Evolutionary conservation across 2,888 invertebrate genomes (phyloP).

Genomic region (Cerastis rubricosa): DNA sequence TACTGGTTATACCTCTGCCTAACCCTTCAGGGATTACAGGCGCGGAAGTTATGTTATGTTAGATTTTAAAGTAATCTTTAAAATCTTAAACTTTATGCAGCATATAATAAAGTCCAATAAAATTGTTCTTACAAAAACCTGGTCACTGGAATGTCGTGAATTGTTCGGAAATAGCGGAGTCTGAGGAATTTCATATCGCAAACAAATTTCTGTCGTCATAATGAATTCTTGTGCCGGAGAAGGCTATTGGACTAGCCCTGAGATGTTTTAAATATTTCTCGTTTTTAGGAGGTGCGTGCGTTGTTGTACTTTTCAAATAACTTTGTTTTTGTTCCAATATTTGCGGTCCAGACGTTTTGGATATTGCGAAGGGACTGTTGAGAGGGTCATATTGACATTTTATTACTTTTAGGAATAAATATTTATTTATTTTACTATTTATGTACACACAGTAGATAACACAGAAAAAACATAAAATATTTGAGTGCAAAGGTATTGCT

Average conservation of each 20-base stretch:
- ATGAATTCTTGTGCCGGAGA: conserved; percentile 79
- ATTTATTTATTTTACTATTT: background rate
- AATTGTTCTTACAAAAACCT: conserved; percentile 63
- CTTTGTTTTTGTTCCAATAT: conserved; percentile 43
- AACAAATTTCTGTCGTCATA: conserved; percentile 82
- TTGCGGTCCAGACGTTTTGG: conserved; percentile 20
- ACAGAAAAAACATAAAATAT: no score
- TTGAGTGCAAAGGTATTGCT: no score
- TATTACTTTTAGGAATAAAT: background rate
- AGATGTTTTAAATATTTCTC: conserved; percentile 63
- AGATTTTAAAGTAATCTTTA: no score
- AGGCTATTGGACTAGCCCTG: conserved; percentile 63
- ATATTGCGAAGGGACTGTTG: background rate
- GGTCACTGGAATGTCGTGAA: conserved; percentile 70
- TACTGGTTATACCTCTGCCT: no score
- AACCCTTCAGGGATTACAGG: no score
- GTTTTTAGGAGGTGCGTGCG: conserved; percentile 58
- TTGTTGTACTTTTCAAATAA: conserved; percentile 47
- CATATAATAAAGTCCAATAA: conserved; percentile 39
- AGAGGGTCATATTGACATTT: background rate
- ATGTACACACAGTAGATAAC: no score
- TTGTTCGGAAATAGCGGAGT: conserved; percentile 75
- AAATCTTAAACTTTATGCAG: background rate
- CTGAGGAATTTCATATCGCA: conserved; percentile 85
- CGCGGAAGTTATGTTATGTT: no score